Evolutionary conservation across 2,888 invertebrate species (phyloP).

Genomic region (Drosophila demipolita): DNA sequence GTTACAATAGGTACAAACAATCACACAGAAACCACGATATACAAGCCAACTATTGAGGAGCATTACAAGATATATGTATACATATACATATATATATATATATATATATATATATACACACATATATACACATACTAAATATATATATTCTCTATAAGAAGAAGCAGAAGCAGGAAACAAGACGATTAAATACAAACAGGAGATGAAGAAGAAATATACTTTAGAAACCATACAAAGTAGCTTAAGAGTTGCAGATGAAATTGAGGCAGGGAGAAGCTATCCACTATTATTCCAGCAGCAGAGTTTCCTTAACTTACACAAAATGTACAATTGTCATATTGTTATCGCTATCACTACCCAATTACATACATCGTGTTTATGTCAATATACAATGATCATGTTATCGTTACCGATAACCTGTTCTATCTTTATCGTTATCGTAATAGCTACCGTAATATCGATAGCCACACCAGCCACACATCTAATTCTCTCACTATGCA

Average conservation of each 20-base stretch:
- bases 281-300: conserved; percentile 35
- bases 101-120: conserved; percentile 3
- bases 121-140: background rate
- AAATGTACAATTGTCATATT: background rate
- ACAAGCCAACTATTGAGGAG: conserved; percentile 17
- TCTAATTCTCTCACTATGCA: background rate
- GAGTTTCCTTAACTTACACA: background rate
- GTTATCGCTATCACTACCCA: background rate
- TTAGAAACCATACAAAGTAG: conserved; percentile 4
- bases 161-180: background rate
- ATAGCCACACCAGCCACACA: background rate
- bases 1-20: conserved; percentile 58
- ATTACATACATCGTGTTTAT: background rate
- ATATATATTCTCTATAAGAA: conserved; percentile 2
- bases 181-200: background rate
- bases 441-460: background rate
- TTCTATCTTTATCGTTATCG: background rate
- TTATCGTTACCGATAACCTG: background rate
- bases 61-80: conserved; percentile 33
- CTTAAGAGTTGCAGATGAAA: conserved; percentile 8
- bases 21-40: conserved; percentile 25
- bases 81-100: conserved; percentile 14
- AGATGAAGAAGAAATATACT: conserved; percentile 1
- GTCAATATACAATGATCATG: background rate
- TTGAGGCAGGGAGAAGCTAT: conserved; percentile 29